Evolutionary conservation across 2,888 invertebrate species (phyloP).

Genomic region (Candidula unifasciata): DNA sequence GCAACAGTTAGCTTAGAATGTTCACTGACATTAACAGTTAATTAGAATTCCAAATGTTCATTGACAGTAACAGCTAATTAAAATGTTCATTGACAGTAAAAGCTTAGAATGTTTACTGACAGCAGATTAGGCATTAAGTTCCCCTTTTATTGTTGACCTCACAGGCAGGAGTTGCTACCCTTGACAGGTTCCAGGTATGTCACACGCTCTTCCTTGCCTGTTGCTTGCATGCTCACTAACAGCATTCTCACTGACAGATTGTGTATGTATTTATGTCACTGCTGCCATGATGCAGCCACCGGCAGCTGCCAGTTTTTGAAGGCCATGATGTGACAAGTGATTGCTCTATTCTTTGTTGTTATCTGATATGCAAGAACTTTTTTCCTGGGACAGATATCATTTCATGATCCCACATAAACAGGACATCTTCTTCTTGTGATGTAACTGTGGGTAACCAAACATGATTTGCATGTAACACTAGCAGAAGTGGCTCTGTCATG

Average conservation of each 20-base stretch:
- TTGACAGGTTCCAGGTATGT: constrained; percentile 21
- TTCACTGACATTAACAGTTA: too few relatives aligned
- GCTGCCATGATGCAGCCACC: too few relatives aligned
- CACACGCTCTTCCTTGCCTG: neutral
- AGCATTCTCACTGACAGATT: neutral
- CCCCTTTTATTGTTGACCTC: constrained; percentile 13
- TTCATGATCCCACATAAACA: too few relatives aligned
- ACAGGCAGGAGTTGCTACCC: constrained; percentile 17
- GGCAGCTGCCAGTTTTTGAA: neutral
- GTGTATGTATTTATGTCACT: neutral
- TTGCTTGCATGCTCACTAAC: constrained; percentile 15
- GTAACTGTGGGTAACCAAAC: neutral
- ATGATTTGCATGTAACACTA: neutral
- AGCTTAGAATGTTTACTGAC: neutral
- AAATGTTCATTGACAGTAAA: too few relatives aligned
- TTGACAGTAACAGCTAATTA: too few relatives aligned
- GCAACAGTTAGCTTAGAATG: neutral
- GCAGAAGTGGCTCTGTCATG: neutral
- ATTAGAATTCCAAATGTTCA: too few relatives aligned
- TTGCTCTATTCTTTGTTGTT: too few relatives aligned
- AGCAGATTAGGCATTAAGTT: constrained; percentile 2
- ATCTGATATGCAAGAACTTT: too few relatives aligned
- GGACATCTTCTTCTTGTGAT: neutral
- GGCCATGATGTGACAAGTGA: too few relatives aligned
- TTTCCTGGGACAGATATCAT: too few relatives aligned